phyloP scores from a whole-genome alignment of 2,888 invertebrate genomes.

The Eulithis testata region DNA sequence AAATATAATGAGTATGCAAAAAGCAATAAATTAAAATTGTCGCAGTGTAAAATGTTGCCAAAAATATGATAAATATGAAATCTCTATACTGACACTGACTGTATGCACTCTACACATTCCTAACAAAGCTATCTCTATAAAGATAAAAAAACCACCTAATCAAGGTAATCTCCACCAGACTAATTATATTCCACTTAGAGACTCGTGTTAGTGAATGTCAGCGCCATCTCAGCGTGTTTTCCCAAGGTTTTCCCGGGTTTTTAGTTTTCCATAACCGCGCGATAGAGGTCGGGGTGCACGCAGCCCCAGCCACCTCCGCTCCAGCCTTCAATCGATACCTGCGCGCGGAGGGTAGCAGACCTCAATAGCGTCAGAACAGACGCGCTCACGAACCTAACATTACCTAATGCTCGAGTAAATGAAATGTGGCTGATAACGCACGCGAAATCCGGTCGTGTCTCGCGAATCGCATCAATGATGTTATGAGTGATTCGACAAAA shows the following conservation, averaged over 20 bases:
- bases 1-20: neutral
- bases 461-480: slow-evolving; percentile 44
- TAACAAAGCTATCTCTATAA: neutral
- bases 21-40: slow-evolving; percentile 33
- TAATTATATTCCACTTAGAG: slow-evolving; percentile 29
- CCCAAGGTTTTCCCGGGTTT: slow-evolving; percentile 64
- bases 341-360: slow-evolving; percentile 59
- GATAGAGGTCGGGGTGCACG: slow-evolving; percentile 64
- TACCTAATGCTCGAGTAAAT: slow-evolving; percentile 43
- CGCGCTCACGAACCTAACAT: slow-evolving; percentile 51
- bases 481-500: slow-evolving; percentile 69
- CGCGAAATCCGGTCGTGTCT: slow-evolving; percentile 27
- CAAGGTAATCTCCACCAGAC: slow-evolving; percentile 10
- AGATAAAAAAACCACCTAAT: slow-evolving; percentile 5
- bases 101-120: neutral
- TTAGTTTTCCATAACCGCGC: slow-evolving; percentile 46
- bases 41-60: slow-evolving; percentile 42
- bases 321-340: slow-evolving; percentile 74
- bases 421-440: slow-evolving; percentile 52
- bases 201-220: slow-evolving; percentile 36
- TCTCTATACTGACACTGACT: neutral
- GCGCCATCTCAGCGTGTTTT: slow-evolving; percentile 69
- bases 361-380: slow-evolving; percentile 68
- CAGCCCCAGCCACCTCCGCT: slow-evolving; percentile 53
- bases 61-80: slow-evolving; percentile 21